A percentile compares a stretch with the other conserved stretches of the same genome.
Evolutionary conservation across 2,888 invertebrate genomes (phyloP).

Genomic region (Formica aserva): DNA sequence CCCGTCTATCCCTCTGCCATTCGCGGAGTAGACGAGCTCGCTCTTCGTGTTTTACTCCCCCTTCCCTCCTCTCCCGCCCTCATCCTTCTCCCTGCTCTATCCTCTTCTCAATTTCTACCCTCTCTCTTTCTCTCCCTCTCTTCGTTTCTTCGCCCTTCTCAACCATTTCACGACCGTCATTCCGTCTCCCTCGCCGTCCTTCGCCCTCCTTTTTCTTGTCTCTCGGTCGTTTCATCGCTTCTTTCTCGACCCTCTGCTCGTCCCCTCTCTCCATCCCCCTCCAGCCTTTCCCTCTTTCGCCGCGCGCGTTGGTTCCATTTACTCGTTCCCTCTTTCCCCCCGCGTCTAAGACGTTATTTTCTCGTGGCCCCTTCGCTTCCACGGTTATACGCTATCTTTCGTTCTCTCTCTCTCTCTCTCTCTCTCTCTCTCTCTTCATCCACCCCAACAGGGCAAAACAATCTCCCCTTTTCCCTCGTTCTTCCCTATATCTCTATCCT

Average conservation of each 20-base stretch:
- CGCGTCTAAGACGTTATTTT: constrained; percentile 83
- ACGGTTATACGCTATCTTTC: constrained; percentile 73
- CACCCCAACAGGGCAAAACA: constrained; percentile 53
- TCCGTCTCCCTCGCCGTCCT: constrained; percentile 64
- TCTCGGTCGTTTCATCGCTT: constrained; percentile 80
- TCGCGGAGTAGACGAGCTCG: constrained; percentile 73
- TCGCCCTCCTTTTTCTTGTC: constrained; percentile 85
- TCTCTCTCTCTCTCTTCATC: constrained; percentile 20
- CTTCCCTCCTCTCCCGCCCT: constrained; percentile 38
- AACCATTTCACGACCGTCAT: constrained; percentile 56
- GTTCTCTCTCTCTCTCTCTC: constrained; percentile 17
- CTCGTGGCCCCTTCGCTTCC: constrained; percentile 82
- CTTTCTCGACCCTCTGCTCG: constrained; percentile 80
- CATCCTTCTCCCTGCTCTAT: constrained; percentile 59
- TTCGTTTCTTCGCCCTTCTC: constrained; percentile 50
- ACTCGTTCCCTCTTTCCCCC: constrained; percentile 83
- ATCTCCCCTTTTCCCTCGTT: constrained; percentile 66
- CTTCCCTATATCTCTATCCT: constrained; percentile 64
- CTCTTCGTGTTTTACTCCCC: constrained; percentile 41
- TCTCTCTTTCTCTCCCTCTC: constrained; percentile 57
- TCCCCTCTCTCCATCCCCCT: constrained; percentile 72
- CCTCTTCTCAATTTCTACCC: constrained; percentile 43
- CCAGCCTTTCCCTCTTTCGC: constrained; percentile 71
- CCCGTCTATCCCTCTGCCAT: constrained; percentile 81
- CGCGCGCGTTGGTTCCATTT: constrained; percentile 72